Percentiles rank a stretch among this genome's conserved stretches.
These are phyloP conservation scores for Andrena cerasifolii DNA, from an alignment of 1,140 invertebrate species.

Conservation along the genomic window DNA sequence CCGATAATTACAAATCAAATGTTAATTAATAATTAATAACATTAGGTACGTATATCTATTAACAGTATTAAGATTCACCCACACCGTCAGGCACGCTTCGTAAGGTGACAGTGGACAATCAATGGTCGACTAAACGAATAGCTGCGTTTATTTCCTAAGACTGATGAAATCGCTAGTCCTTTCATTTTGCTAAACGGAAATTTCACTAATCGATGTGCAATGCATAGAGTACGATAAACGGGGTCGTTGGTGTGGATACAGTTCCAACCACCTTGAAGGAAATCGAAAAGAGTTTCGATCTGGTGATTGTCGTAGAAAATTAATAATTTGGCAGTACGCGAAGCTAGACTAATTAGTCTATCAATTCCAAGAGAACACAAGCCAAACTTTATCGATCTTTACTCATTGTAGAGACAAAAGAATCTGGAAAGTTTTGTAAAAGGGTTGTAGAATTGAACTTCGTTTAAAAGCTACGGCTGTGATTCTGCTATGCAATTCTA, in stretches of 20 bases:
- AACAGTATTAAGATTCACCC: conserved; percentile 71
- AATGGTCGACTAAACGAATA: conserved; percentile 56
- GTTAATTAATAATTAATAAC: conserved; percentile 72
- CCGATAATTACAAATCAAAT: conserved; percentile 69
- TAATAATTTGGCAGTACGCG: not conserved
- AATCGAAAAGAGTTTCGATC: not conserved
- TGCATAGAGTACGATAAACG: conserved; percentile 44
- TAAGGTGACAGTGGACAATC: conserved; percentile 57
- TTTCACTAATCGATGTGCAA: conserved; percentile 27
- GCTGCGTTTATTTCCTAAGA: conserved; percentile 26
- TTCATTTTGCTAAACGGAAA: not conserved
- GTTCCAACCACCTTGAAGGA: conserved; percentile 9
- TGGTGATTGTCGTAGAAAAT: too few species aligned
- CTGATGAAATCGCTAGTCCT: conserved; percentile 39
- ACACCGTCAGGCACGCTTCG: conserved; percentile 67
- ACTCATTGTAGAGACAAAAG: not conserved
- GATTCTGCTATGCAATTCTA: conserved; percentile 2
- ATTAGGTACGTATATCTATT: conserved; percentile 77
- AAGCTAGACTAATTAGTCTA: not conserved
- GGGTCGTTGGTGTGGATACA: conserved; percentile 29
- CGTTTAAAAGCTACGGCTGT: not conserved
- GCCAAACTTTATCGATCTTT: not conserved
- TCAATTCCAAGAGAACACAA: not conserved
- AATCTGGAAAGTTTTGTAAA: not conserved
- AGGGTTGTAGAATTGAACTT: not conserved